Conservation (phyloP, 2,797 vertebrate genomes). For the Sternotherus odoratus region DNA sequence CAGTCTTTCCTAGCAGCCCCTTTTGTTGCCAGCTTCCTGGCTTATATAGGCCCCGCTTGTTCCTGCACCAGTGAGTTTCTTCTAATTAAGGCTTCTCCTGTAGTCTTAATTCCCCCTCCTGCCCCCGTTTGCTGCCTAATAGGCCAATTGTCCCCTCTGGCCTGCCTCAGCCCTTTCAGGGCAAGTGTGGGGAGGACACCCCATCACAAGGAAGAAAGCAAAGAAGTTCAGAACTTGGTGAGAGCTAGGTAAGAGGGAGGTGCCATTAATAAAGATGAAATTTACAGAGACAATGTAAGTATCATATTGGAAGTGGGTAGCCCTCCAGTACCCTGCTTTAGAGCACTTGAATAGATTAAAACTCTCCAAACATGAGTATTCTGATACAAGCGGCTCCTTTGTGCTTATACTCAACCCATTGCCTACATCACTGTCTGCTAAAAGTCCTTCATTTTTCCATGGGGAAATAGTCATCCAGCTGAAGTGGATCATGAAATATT, state of each 20-base stretch:
- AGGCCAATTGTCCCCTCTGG: too few species aligned
- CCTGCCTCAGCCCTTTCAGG: too few species aligned
- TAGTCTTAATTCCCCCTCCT: too few species aligned
- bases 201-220: neutral
- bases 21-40: too few species aligned
- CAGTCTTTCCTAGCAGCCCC: too few species aligned
- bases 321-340: conserved; percentile 27
- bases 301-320: conserved; percentile 12
- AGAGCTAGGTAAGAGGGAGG: neutral
- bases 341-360: conserved; percentile 25
- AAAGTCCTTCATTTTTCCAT: conserved; percentile 59
- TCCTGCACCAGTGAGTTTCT: too few species aligned
- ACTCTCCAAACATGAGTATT: neutral
- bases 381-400: neutral
- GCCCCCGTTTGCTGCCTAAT: too few species aligned
- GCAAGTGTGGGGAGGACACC: too few species aligned
- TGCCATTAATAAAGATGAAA: neutral
- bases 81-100: too few species aligned
- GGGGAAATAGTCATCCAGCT: conserved; percentile 63
- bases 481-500: conserved; percentile 65
- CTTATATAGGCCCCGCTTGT: too few species aligned
- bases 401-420: conserved; percentile 18
- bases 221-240: neutral
- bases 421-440: conserved; percentile 20
- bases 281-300: neutral